phyloP scores from a whole-genome alignment of 2,113 vertebrate species.

The Haliaeetus leucogaster region DNA sequence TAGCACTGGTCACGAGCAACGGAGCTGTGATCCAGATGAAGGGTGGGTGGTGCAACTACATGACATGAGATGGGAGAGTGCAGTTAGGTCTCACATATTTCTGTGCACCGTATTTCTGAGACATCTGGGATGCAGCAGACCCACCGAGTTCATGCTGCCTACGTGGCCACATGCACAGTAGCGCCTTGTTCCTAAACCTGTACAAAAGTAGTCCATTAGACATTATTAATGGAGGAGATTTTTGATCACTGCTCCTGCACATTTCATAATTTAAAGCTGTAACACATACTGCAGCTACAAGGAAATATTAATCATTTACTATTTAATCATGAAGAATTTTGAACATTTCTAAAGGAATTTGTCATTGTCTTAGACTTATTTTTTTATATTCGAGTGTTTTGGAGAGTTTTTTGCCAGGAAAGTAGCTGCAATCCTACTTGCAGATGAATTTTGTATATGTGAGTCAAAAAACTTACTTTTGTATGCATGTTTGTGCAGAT shows the following conservation, averaged over 20 bases:
- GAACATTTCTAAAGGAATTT: neutral
- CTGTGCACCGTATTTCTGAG: neutral
- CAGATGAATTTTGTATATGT: neutral
- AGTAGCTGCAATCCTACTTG: neutral
- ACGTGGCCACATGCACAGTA: neutral
- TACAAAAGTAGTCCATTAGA: neutral
- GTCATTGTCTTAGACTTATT: neutral
- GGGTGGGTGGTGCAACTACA: neutral
- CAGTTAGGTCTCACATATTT: neutral
- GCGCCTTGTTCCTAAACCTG: neutral
- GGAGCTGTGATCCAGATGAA: neutral
- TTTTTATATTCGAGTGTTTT: neutral
- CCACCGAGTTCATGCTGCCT: neutral
- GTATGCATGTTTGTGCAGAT: neutral
- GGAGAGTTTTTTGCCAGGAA: neutral
- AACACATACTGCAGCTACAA: neutral
- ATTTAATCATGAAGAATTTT: neutral
- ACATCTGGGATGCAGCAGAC: neutral
- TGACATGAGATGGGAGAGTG: neutral
- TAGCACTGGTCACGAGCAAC: rapidly evolving
- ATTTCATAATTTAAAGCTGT: neutral
- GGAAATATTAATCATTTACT: neutral
- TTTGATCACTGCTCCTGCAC: neutral
- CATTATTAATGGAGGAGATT: neutral
- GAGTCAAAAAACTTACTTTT: neutral